These are phyloP conservation scores for Gymnogyps californianus DNA, from an alignment of 2,113 vertebrate genomes.

Conservation along the genomic window DNA sequence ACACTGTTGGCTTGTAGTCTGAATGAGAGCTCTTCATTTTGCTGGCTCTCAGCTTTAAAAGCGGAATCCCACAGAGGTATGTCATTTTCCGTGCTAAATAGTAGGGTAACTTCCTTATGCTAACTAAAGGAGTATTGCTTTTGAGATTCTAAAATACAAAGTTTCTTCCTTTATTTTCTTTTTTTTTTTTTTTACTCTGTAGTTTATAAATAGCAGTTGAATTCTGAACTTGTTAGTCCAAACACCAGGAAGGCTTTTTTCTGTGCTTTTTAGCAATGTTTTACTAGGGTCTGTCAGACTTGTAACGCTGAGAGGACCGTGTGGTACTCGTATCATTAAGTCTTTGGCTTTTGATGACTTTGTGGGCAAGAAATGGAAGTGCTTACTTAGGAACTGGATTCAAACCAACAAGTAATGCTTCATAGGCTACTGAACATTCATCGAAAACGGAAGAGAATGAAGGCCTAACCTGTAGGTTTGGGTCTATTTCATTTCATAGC, in stretches of 20 bases:
- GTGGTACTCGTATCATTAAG: accelerated
- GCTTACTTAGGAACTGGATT: not conserved
- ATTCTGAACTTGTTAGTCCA: not conserved
- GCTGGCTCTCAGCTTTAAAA: not conserved
- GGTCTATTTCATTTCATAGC: not conserved
- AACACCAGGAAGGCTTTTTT: not conserved
- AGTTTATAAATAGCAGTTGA: not conserved
- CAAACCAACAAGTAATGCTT: not conserved
- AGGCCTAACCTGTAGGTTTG: not conserved
- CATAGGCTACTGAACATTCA: not conserved
- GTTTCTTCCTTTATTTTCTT: not conserved
- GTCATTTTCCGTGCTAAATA: not conserved
- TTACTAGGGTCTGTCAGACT: not conserved
- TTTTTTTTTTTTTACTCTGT: not conserved
- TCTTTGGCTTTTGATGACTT: not conserved
- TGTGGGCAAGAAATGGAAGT: not conserved
- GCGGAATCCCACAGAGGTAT: not conserved
- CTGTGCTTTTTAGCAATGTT: not conserved
- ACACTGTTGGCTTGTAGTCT: not conserved
- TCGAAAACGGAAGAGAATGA: not conserved
- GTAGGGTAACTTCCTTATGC: not conserved
- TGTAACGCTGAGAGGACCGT: not conserved
- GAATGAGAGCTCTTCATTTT: not conserved
- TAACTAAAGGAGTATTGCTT: not conserved
- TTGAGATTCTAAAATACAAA: not conserved